Evolutionary conservation across 2,113 vertebrate species (phyloP).

Genomic region (Colius striatus): DNA sequence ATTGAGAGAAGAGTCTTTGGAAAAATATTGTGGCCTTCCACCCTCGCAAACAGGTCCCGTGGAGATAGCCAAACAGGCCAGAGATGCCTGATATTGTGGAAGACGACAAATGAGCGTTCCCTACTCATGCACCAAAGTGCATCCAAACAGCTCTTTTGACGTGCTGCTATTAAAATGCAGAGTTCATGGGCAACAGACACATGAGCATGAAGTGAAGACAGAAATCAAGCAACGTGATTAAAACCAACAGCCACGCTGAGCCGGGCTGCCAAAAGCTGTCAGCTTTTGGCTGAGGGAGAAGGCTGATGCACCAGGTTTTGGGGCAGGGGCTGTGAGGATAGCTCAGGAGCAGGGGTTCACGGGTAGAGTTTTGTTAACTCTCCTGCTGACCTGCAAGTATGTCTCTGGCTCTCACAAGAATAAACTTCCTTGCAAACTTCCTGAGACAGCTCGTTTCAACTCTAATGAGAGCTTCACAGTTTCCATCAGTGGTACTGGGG

Average conservation of each 20-base stretch:
- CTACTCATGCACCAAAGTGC: neutral
- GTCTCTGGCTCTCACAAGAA: neutral
- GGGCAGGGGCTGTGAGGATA: neutral
- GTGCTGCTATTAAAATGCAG: slow-evolving; percentile 5
- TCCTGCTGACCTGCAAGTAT: neutral
- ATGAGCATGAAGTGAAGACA: slow-evolving; percentile 6
- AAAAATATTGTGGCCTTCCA: slow-evolving; percentile 58
- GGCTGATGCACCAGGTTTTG: neutral
- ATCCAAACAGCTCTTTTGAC: neutral
- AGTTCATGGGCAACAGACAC: neutral
- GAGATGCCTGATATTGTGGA: neutral
- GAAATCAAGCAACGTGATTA: slow-evolving; percentile 28
- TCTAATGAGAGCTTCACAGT: neutral
- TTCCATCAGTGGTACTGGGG: neutral
- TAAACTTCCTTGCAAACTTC: neutral
- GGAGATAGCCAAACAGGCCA: slow-evolving; percentile 49
- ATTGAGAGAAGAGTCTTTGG: slow-evolving; percentile 37
- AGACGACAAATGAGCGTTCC: slow-evolving; percentile 28
- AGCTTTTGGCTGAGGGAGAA: neutral
- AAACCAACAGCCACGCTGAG: neutral
- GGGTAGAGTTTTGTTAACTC: neutral
- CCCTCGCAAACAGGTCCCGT: slow-evolving; percentile 64
- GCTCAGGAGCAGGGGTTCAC: neutral
- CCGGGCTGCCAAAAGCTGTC: neutral
- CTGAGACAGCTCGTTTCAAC: neutral